These are phyloP conservation scores for Tineola bisselliella DNA, from an alignment of 2,888 invertebrate genomes.

Conservation along the genomic window DNA sequence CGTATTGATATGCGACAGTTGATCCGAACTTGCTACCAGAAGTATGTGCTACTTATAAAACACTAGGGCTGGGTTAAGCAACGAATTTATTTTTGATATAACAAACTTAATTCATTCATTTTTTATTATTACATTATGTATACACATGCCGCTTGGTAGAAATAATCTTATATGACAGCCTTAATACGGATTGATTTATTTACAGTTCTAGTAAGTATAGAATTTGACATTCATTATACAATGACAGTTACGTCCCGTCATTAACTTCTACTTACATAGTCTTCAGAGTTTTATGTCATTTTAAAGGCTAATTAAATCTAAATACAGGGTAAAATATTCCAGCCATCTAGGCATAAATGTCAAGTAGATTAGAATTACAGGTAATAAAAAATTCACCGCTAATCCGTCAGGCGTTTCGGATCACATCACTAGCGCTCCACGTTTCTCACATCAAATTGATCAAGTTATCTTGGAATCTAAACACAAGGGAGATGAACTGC, in stretches of 20 bases:
- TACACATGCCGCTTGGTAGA: neutral
- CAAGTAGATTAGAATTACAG: conserved; percentile 13
- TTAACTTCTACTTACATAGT: conserved; percentile 7
- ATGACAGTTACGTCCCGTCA: neutral
- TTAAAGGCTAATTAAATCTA: conserved; percentile 13
- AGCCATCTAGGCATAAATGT: neutral
- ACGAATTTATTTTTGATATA: neutral
- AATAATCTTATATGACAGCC: neutral
- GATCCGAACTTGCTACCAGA: conserved; percentile 20
- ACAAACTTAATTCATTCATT: neutral
- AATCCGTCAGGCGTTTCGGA: conserved; percentile 15
- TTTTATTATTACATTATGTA: neutral
- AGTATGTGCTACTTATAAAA: conserved; percentile 31
- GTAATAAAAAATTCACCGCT: conserved; percentile 15
- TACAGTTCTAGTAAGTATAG: neutral
- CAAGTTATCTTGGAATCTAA: conserved; percentile 57
- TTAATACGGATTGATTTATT: neutral
- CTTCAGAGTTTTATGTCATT: conserved; percentile 8
- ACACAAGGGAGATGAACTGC: conserved; percentile 47
- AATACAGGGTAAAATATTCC: neutral
- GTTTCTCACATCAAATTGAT: conserved; percentile 44
- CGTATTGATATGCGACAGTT: conserved; percentile 53
- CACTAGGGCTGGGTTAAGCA: neutral
- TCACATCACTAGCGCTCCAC: conserved; percentile 32
- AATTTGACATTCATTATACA: neutral